These are phyloP conservation scores for Cossypha niveicapilla DNA, from an alignment of 2,797 vertebrate species.

Conservation along the genomic window DNA sequence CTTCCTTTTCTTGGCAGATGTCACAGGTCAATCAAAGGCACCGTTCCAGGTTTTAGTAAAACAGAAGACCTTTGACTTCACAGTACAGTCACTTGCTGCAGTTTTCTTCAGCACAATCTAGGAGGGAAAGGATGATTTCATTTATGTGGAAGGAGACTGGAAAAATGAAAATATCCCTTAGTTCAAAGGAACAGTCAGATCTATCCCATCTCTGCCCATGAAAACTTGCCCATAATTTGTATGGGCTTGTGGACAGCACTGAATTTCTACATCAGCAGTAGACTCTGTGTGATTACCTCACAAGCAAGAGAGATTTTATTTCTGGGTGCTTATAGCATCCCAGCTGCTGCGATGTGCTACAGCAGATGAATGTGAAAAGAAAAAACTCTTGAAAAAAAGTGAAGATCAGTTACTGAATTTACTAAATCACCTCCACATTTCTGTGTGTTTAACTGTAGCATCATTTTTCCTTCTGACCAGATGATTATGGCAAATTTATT, in stretches of 20 bases:
- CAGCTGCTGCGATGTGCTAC: background rate
- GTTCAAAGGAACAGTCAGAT: background rate
- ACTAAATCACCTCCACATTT: background rate
- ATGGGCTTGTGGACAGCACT: background rate
- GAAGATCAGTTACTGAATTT: background rate
- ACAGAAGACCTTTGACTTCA: background rate
- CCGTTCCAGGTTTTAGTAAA: background rate
- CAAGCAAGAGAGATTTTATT: background rate
- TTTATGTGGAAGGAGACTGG: background rate
- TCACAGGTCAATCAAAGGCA: background rate
- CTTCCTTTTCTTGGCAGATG: background rate
- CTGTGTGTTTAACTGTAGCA: background rate
- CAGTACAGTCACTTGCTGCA: background rate
- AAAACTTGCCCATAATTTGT: background rate
- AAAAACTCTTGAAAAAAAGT: background rate
- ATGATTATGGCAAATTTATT: background rate
- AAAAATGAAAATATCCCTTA: background rate
- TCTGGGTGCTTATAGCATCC: background rate
- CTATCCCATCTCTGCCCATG: background rate
- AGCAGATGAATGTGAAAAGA: background rate
- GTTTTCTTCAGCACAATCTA: background rate
- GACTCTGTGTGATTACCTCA: background rate
- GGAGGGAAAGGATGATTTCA: background rate
- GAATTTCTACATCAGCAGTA: background rate
- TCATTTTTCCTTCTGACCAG: background rate